phyloP scores from a whole-genome alignment of 2,888 invertebrate species.

The Thysanoteuthis rhombus region DNA sequence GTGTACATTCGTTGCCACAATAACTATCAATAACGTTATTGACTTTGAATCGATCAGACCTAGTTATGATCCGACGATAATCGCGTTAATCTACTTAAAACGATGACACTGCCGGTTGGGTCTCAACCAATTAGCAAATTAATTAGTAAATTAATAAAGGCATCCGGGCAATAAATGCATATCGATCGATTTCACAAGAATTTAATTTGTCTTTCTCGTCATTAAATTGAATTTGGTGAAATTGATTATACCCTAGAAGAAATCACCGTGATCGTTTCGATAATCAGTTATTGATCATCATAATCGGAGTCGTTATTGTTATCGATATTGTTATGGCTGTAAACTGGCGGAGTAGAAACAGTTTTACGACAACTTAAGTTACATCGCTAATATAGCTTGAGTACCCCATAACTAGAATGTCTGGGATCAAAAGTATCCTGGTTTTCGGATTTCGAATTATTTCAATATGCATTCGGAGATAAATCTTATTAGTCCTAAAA shows the following conservation, averaged over 20 bases:
- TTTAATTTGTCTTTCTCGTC: background rate
- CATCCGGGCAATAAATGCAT: background rate
- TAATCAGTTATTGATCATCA: background rate
- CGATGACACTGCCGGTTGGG: background rate
- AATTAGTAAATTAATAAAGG: background rate
- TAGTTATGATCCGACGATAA: background rate
- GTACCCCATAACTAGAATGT: no score
- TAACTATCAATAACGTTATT: background rate
- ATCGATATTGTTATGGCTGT: no score
- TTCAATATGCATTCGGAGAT: no score
- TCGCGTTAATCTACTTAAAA: background rate
- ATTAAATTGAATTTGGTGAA: constrained; percentile 12
- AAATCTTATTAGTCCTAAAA: no score
- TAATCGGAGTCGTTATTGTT: no score
- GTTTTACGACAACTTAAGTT: no score
- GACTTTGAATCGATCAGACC: background rate
- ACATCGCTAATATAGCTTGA: no score
- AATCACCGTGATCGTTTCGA: background rate
- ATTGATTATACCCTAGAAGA: background rate
- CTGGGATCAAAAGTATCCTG: no score
- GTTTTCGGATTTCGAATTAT: no score
- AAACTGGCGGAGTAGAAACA: no score
- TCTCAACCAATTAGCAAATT: background rate
- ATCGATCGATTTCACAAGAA: background rate
- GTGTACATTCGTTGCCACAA: background rate